Conservation (phyloP, 2,113 vertebrate species). For the Neodontobutis hainanensis region DNA sequence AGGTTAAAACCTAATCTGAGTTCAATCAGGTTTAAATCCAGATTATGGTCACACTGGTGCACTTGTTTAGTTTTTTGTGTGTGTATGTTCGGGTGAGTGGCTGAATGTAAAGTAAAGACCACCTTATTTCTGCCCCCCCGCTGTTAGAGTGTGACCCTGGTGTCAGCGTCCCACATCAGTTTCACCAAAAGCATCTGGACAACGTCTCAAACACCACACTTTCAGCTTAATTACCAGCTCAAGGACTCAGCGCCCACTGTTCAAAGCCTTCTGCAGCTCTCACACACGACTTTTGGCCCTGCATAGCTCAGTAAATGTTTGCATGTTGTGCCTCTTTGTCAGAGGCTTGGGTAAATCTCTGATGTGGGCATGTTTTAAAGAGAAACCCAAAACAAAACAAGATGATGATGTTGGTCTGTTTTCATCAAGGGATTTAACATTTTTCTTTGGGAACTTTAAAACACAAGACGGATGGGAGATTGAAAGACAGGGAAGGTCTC, state of each 20-base stretch:
- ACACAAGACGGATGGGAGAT: too few species aligned
- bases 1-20: too few species aligned
- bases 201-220: background rate
- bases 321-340: background rate
- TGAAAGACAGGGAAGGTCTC: too few species aligned
- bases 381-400: background rate
- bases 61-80: too few species aligned
- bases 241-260: background rate
- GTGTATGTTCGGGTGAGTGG: too few species aligned
- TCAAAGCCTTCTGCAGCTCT: constrained; percentile 3
- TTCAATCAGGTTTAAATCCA: too few species aligned
- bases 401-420: background rate
- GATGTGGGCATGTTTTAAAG: background rate
- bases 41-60: too few species aligned
- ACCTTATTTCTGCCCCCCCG: background rate
- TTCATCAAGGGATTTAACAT: background rate
- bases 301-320: constrained; percentile 10
- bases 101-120: too few species aligned
- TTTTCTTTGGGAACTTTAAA: background rate
- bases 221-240: background rate
- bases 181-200: background rate
- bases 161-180: background rate
- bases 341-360: background rate
- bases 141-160: background rate
- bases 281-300: background rate